Base-by-base conservation (phyloP, 2,113 vertebrate genomes). In the Pituophis catenifer region DNA sequence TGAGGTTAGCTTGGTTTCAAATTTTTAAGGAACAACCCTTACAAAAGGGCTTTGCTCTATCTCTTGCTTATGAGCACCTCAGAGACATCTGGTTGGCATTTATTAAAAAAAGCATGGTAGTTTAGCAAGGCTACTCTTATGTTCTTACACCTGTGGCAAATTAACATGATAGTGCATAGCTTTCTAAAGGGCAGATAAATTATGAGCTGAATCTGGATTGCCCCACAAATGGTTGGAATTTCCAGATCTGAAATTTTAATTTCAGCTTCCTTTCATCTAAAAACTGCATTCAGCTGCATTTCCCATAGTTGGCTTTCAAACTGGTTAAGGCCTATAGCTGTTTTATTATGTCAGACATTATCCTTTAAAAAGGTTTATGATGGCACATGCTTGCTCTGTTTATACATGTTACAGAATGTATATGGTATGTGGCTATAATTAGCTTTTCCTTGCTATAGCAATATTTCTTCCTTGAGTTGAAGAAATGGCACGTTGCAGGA, bases 351-450 rank as follows among this genome's bases (percentile, higher is more conserved):
- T 94, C 9, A 11, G 0, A 21, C 29, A 50, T 94, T 95, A 50
- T 70, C 89, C 50, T 24, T 48, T 94, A 94, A 88, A 93, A 38
- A 9, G 44, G 5, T 93, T 94, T 75, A 24, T 53, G 57, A 15
- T 23, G 86, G 70, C 54, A 29, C 2, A 21, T 0, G 88, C 88
- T 92, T 57, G 1, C n/a, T 54, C 59, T 90, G 6, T 89, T 95
- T 75, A 94, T 90, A 90, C 86, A 26, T 10, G 38, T 91, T 81
- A n/a, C 65, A 50, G 86, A 65, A 4, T 57, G 38, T 0, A 6
- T 89, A n/a, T 59, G 1, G 3, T 13, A 1, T 1, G 10, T 44
- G 17, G 92, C 1, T 59, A 88, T 81, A 94, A 81, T 0, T 2
- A 92, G 91, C 65, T 7, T 21, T 10, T 86, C 75, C 33, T 1